Evolutionary conservation across 2,888 invertebrate species (phyloP).

Genomic region (Lepeophtheirus nordmannii): DNA sequence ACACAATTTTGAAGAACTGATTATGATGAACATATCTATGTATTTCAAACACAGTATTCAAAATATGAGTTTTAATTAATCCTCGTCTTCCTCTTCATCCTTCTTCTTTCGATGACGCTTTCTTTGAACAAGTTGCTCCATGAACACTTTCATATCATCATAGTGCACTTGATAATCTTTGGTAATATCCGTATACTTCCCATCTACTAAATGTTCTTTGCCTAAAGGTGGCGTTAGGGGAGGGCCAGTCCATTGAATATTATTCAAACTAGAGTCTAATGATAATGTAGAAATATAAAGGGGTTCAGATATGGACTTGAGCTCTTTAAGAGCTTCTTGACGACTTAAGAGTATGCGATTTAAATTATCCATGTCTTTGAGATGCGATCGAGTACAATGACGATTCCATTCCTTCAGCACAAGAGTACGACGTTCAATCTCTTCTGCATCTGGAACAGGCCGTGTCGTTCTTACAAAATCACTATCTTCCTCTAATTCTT

Average conservation of each 20-base stretch:
- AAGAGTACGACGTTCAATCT: background rate
- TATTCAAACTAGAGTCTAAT: background rate
- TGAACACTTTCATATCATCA: slow-evolving; percentile 14
- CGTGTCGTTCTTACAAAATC: background rate
- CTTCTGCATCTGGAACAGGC: background rate
- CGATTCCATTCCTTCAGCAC: background rate
- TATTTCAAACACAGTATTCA: no score
- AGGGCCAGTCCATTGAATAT: background rate
- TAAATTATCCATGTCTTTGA: background rate
- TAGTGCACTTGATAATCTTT: slow-evolving; percentile 5
- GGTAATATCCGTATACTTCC: slow-evolving; percentile 18
- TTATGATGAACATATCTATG: background rate
- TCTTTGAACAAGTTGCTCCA: slow-evolving; percentile 6
- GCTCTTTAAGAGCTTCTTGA: background rate
- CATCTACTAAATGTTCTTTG: slow-evolving; percentile 3
- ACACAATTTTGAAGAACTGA: background rate
- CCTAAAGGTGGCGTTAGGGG: background rate
- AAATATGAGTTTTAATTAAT: background rate
- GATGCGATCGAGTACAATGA: background rate
- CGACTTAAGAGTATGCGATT: background rate
- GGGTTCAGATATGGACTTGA: background rate
- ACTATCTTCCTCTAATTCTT: background rate
- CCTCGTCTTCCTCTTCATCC: slow-evolving; percentile 1
- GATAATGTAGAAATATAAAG: background rate
- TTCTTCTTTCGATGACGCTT: background rate